Conservation (phyloP, 2,797 vertebrate genomes). For the Carcharodon carcharias region DNA sequence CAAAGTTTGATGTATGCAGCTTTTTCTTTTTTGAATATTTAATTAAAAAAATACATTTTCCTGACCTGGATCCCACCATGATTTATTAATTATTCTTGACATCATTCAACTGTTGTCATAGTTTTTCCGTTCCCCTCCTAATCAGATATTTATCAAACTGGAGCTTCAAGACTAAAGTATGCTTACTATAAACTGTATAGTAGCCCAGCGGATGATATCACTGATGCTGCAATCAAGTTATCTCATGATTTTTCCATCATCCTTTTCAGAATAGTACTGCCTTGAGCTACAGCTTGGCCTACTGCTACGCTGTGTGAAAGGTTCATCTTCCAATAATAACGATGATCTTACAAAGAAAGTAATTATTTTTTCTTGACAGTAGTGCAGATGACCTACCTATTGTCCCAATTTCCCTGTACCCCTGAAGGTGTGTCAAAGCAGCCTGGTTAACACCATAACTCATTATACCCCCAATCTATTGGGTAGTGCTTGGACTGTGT, state of each 20-base stretch:
- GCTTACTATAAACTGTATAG: not conserved
- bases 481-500: not conserved
- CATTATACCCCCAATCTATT: not conserved
- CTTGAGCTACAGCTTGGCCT: not conserved
- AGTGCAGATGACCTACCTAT: not conserved
- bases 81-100: not conserved
- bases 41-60: not conserved
- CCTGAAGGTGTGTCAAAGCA: not conserved
- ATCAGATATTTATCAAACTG: not conserved
- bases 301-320: not conserved
- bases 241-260: not conserved
- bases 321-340: not conserved
- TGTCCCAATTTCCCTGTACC: not conserved
- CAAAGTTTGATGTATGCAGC: not conserved
- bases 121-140: not conserved
- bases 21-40: not conserved
- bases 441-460: not conserved
- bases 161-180: not conserved
- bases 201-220: not conserved
- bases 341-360: not conserved
- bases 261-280: not conserved
- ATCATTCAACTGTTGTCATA: not conserved
- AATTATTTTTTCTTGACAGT: not conserved
- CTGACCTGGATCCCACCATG: not conserved
- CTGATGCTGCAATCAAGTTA: not conserved